phyloP scores from a whole-genome alignment of 2,888 invertebrate genomes.

The Eledona agricola region DNA sequence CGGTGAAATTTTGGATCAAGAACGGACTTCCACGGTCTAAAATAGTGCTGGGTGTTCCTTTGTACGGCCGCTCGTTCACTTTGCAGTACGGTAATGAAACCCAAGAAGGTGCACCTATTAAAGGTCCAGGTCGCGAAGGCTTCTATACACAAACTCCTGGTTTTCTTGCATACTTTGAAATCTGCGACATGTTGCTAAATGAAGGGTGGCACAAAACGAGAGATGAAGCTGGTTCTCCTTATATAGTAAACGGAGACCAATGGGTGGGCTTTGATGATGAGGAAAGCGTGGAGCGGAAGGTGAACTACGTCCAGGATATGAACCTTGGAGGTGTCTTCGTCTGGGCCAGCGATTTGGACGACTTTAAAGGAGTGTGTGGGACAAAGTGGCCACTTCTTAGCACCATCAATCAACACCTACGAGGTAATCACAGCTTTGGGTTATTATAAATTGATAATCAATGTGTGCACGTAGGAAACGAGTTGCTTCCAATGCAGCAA shows the following conservation, averaged over 20 bases:
- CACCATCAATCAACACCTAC: conserved; percentile 67
- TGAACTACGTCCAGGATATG: conserved; percentile 70
- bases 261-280: conserved; percentile 84
- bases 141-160: conserved; percentile 75
- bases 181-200: conserved; percentile 61
- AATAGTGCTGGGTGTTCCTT: conserved; percentile 75
- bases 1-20: conserved; percentile 72
- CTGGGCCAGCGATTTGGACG: conserved; percentile 79
- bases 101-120: conserved; percentile 67
- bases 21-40: conserved; percentile 73
- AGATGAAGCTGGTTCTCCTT: conserved; percentile 74
- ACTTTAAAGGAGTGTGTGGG: conserved; percentile 81
- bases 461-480: conserved; percentile 57
- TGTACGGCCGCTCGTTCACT: conserved; percentile 78
- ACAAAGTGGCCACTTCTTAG: conserved; percentile 75
- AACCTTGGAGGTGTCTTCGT: conserved; percentile 76
- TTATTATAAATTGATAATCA: no score
- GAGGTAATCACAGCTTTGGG: conserved; percentile 59
- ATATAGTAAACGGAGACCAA: conserved; percentile 74
- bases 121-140: conserved; percentile 72
- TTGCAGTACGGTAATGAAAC: conserved; percentile 66
- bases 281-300: conserved; percentile 71
- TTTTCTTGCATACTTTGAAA: conserved; percentile 77
- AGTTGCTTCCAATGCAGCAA: conserved; percentile 57
- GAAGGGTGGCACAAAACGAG: conserved; percentile 55